Evolutionary conservation across 2,797 vertebrate genomes (phyloP).

Genomic region (Tiaroga cobitis): DNA sequence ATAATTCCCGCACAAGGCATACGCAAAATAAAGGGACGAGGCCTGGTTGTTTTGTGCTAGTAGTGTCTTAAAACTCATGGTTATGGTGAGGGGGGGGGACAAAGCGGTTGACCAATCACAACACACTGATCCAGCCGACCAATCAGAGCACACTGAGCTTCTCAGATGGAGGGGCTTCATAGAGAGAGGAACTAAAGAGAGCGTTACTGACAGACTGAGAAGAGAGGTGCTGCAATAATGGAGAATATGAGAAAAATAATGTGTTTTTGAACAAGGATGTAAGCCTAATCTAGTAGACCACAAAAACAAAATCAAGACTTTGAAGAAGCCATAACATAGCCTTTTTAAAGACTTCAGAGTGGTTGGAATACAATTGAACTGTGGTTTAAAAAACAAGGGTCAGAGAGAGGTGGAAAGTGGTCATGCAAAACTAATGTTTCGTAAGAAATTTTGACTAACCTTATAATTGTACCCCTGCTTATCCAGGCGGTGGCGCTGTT

Average conservation of each 20-base stretch:
- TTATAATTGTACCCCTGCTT: background rate
- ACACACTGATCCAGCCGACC: background rate
- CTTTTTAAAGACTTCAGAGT: background rate
- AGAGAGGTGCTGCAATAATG: background rate
- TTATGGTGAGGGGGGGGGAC: background rate
- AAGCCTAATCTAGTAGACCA: background rate
- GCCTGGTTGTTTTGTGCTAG: too few species aligned
- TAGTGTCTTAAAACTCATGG: background rate
- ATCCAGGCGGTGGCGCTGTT: conserved; percentile 82
- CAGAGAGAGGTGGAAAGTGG: background rate
- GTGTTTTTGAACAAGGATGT: background rate
- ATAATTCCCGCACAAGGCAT: too few species aligned
- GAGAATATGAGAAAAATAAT: too few species aligned
- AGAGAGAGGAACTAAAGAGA: background rate
- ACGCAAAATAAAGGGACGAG: too few species aligned
- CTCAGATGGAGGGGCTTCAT: background rate
- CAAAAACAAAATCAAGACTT: background rate
- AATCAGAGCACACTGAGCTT: background rate
- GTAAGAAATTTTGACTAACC: background rate
- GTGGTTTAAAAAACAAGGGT: background rate
- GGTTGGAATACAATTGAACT: background rate
- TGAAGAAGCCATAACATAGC: background rate
- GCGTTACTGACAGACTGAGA: background rate
- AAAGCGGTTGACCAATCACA: too few species aligned
- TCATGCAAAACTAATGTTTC: background rate